These are phyloP conservation scores for Tromatobia lineatoria DNA, from an alignment of 2,888 invertebrate genomes.

Conservation along the genomic window DNA sequence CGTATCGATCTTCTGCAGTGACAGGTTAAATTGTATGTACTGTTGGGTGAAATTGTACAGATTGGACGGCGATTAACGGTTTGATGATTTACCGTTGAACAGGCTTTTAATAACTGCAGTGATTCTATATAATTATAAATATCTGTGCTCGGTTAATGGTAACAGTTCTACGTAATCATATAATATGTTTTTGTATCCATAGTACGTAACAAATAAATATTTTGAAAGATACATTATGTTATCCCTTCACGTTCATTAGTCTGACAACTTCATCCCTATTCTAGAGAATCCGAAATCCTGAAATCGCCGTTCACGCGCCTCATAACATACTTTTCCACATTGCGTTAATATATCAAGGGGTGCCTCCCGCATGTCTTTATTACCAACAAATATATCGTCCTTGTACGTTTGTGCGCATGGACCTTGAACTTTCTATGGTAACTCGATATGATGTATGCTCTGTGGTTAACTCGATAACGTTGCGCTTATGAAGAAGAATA, in stretches of 20 bases:
- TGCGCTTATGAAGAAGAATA: slow-evolving; percentile 63
- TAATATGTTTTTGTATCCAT: neutral
- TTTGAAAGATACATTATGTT: neutral
- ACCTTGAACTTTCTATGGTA: slow-evolving; percentile 67
- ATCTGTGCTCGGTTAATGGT: neutral
- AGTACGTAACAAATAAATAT: neutral
- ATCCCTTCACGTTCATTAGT: neutral
- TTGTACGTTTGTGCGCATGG: slow-evolving; percentile 59
- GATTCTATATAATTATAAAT: neutral
- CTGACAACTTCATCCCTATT: neutral
- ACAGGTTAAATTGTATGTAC: neutral
- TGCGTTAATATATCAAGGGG: neutral
- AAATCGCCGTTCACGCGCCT: neutral
- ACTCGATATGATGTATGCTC: slow-evolving; percentile 57
- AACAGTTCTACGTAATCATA: slow-evolving; percentile 3
- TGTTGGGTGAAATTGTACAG: neutral
- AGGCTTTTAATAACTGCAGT: neutral
- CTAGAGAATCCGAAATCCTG: neutral
- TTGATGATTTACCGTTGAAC: neutral
- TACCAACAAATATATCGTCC: slow-evolving; percentile 22
- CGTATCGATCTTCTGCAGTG: neutral
- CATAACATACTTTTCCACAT: neutral
- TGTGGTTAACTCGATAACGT: slow-evolving; percentile 57
- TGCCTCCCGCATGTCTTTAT: neutral
- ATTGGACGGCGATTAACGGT: neutral